Conservation (phyloP, 2,113 vertebrate species). For the Gymnogyps californianus region DNA sequence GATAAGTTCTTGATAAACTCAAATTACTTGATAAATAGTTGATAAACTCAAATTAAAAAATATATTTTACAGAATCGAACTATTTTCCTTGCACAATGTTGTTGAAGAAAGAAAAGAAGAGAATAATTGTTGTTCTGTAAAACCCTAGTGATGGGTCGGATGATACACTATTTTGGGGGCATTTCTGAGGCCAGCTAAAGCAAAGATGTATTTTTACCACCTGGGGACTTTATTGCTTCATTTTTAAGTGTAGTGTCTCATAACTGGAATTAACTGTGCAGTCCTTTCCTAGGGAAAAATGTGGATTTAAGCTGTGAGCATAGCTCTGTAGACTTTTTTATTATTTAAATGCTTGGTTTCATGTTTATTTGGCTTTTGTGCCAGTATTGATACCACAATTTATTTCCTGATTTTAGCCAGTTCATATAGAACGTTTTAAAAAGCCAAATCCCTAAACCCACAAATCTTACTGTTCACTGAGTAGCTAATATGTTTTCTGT, state of each 20-base stretch:
- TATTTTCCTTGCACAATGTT: background rate
- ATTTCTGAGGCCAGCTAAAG: background rate
- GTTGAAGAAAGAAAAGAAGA: background rate
- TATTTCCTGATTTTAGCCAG: background rate
- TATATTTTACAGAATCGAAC: background rate
- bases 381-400: background rate
- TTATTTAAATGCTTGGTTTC: background rate
- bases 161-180: background rate
- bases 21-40: background rate
- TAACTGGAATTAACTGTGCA: background rate
- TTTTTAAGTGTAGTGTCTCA: slow-evolving; percentile 21
- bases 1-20: background rate
- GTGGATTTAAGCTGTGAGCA: background rate
- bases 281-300: background rate
- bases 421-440: background rate
- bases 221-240: background rate
- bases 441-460: background rate
- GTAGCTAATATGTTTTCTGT: background rate
- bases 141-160: background rate
- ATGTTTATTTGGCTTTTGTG: slow-evolving; percentile 12
- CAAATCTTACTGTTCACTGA: background rate
- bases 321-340: background rate
- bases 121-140: background rate
- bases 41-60: background rate
- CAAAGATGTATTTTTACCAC: background rate